Percentiles rank a stretch among this genome's conserved stretches.
These are phyloP conservation scores for Sigmodon hispidus DNA, from an alignment of 2,113 vertebrate species.

Conservation along the genomic window DNA sequence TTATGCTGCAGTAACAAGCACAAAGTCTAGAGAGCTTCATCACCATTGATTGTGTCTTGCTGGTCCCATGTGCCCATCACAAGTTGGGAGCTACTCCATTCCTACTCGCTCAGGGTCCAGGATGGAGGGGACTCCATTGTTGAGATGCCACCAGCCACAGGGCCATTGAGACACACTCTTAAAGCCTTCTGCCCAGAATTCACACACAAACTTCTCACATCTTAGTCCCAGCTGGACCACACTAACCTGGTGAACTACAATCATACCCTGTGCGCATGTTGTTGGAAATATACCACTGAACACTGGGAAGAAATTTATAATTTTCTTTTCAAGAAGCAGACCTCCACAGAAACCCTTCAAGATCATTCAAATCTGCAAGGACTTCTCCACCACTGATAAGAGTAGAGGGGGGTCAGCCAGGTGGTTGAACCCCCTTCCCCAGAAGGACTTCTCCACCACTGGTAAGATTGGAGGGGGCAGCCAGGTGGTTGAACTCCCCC, in stretches of 20 bases:
- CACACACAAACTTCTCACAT: not conserved
- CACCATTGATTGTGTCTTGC: rapidly evolving
- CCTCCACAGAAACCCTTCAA: not conserved
- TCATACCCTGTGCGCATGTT: rapidly evolving
- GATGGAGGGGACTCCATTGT: not conserved
- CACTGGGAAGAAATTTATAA: not conserved
- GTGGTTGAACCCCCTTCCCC: rapidly evolving
- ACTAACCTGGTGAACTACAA: not conserved
- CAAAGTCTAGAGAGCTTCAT: not conserved
- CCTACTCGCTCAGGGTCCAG: not conserved
- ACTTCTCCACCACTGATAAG: not conserved
- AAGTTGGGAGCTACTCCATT: not conserved
- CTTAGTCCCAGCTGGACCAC: not conserved
- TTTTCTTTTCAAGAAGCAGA: not conserved
- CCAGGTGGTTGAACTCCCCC: rapidly evolving
- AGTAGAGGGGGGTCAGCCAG: rapidly evolving
- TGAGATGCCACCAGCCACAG: not conserved
- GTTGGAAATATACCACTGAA: too few relatives aligned
- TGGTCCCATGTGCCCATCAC: not conserved
- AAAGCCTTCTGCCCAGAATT: not conserved
- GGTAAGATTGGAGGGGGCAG: too few relatives aligned
- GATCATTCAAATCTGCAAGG: not conserved
- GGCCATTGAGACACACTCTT: not conserved
- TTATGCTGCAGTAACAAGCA: not conserved
- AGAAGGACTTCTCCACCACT: not conserved